Base-by-base conservation (phyloP, 2,113 vertebrate species). In the Leptodactylus fuscus region DNA sequence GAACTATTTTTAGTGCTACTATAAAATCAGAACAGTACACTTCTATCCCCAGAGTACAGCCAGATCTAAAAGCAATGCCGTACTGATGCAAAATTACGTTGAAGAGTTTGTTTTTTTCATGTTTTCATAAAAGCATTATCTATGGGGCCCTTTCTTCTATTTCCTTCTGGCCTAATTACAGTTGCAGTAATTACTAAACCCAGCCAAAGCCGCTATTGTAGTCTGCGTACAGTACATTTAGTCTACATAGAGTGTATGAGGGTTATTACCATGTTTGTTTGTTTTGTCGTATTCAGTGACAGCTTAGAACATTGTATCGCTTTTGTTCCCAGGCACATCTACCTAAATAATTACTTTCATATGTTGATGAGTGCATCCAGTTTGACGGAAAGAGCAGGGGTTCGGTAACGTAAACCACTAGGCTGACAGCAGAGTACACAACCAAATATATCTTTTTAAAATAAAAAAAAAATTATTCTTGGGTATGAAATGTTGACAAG, bases 261-360 rank as follows among this genome's bases (percentile, higher is more conserved):
- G 46, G 69, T 82, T 82, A 58, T 82, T 71, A 82, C 13, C 49
- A 55, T 41, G 20, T 20, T 34, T 34, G 41, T 34, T 9, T 80
- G 67, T 82, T 70, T 22, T 81, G 32, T 62, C 58, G 11, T 58
- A 18, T 24, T 11, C 8, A 27, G 53, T 81, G 78, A 76, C 48
- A 32, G 24, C 44, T 48, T 75, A 27, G 73, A 75, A 51, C 73
- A 75, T 32, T 2, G 4, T 67, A 34, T 71, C 53, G 48, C 27
- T 51, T 76, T 51, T 51, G 51, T 76, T 76, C 74, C 46, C 48
- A 71, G 20, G 18, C 36, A 44, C 38, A 24, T 73, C 38, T 34
- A 9, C 5, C 7, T 2, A 32, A 76, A 76, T 76, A 77, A 77
- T 77, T 2, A 77, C 27, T 53, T 32, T 53, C 48, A 34, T 76